Evolutionary conservation across 2,113 vertebrate genomes (phyloP), one percentile per base, ranked within the genome.

Genomic region (Gavialis gangeticus): DNA sequence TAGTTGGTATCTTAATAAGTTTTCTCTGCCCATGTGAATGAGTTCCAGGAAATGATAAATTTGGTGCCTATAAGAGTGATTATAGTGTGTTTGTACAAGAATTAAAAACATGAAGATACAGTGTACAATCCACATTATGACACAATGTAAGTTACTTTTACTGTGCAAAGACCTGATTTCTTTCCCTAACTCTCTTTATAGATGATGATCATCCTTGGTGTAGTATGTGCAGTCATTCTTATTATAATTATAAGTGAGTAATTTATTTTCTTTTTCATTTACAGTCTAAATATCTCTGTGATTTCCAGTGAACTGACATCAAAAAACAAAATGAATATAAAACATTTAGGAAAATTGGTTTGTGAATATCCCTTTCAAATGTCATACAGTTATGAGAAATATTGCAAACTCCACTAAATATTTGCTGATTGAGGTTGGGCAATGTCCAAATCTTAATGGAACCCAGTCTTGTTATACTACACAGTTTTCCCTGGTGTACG

Each of bases 231-330:
- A 94, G 83, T 97, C 96, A 96, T 98, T 97, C 95, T 98, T 93
- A 97, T 98, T 95, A 95, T 98, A 97, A 96, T 98, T 95, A 98
- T 98, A 96, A 97, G 98, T 98, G 92, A 98, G 98, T 98, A 97
- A 83, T 63, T 92, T 0, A 63, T 95, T 92, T 96, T 88, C 59
- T 95, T 62, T 94, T 92, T 88, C 5, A 12, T 87, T 94, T 93
- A 75, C 88, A 66, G 85, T 94, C 57, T 87, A 56, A 46, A 3
- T 88, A 84, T 69, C 83, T 91, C 82, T 91, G 79, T 93, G 85
- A 81, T 60, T 91, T 94, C 66, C 1, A 21, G 75, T 85, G 54
- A 82, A 54, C 28, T 83, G 55, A 64, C 81, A 24, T n/a, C 10
- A 18, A 85, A 82, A 46, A 57, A 57, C n/a, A 37, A 84, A 75